These are phyloP conservation scores for Conopomorpha cramerella DNA, from an alignment of 1,140 invertebrate species.

Conservation along the genomic window DNA sequence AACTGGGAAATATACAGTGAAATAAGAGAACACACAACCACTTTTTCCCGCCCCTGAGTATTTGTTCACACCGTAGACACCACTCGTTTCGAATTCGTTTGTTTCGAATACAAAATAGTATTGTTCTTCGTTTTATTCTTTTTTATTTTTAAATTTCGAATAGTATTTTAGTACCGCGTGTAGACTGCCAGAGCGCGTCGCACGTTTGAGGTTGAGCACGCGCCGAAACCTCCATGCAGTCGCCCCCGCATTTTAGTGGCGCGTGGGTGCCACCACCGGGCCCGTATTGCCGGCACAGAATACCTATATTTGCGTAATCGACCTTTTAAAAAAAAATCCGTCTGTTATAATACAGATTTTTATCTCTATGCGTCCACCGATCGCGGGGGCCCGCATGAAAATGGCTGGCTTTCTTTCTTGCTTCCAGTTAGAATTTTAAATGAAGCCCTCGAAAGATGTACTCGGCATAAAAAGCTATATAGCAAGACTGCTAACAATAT, in stretches of 20 bases:
- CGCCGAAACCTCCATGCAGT: slow-evolving; percentile 38
- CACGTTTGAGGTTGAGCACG: slow-evolving; percentile 40
- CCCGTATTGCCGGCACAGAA: slow-evolving; percentile 18
- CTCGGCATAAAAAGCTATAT: slow-evolving; percentile 57
- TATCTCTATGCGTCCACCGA: slow-evolving; percentile 25
- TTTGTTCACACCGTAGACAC: too few relatives aligned
- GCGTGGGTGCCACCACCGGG: slow-evolving; percentile 26
- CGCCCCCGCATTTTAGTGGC: slow-evolving; percentile 43
- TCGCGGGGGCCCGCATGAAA: slow-evolving; percentile 45
- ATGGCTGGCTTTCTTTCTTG: slow-evolving; percentile 54
- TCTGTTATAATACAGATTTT: slow-evolving; percentile 12
- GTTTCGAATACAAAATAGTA: slow-evolving; percentile 13
- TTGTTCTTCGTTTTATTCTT: slow-evolving; percentile 6
- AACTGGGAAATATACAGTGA: too few relatives aligned
- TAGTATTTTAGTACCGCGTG: slow-evolving; percentile 29
- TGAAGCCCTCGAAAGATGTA: slow-evolving; percentile 59
- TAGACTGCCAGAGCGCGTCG: slow-evolving; percentile 36
- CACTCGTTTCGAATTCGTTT: slow-evolving; percentile 20
- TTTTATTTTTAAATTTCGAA: slow-evolving; percentile 15
- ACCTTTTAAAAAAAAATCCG: slow-evolving; percentile 31
- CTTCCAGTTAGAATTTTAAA: slow-evolving; percentile 58
- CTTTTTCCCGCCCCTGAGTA: too few relatives aligned
- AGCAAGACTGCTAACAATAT: slow-evolving; percentile 50
- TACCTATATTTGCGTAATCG: slow-evolving; percentile 52
- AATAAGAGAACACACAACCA: too few relatives aligned